Evolutionary conservation across 2,797 vertebrate species (phyloP).

Genomic region (Pogoniulus pusillus): DNA sequence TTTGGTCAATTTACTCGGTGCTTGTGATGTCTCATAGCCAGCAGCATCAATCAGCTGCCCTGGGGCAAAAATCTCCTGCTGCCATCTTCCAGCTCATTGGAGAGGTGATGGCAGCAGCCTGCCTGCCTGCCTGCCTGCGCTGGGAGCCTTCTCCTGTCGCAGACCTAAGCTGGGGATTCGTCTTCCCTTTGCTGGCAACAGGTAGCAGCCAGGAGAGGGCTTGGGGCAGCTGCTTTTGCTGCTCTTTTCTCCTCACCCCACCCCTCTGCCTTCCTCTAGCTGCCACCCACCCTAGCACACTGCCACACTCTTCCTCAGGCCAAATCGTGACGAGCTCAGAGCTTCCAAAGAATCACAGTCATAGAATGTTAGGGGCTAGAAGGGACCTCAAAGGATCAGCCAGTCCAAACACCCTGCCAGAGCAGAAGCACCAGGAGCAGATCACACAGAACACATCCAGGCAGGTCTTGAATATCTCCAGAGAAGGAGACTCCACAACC

Average conservation of each 20-base stretch:
- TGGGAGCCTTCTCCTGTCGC: constrained; percentile 73
- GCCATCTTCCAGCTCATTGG: constrained; percentile 91
- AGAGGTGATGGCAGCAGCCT: constrained; percentile 82
- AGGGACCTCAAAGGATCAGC: too few relatives aligned
- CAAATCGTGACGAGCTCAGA: background rate
- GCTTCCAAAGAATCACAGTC: background rate
- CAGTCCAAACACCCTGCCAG: too few relatives aligned
- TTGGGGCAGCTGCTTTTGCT: constrained; percentile 70
- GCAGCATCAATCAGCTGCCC: constrained; percentile 87
- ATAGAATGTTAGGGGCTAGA: too few relatives aligned
- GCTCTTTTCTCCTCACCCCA: constrained; percentile 9
- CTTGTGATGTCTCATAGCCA: constrained; percentile 84
- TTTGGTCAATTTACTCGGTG: constrained; percentile 86
- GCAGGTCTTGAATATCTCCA: too few relatives aligned
- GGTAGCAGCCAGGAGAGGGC: constrained; percentile 75
- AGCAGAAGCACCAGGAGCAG: too few relatives aligned
- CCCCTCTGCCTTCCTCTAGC: background rate
- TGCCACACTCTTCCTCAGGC: background rate
- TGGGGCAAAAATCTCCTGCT: constrained; percentile 84
- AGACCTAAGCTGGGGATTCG: constrained; percentile 82
- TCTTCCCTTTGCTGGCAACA: constrained; percentile 83
- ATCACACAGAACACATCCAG: too few relatives aligned
- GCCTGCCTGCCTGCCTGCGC: constrained; percentile 75
- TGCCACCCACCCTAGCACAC: background rate
- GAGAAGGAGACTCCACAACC: too few relatives aligned